Base-by-base conservation (phyloP, 2,797 vertebrate species). In the Salarias fasciatus region DNA sequence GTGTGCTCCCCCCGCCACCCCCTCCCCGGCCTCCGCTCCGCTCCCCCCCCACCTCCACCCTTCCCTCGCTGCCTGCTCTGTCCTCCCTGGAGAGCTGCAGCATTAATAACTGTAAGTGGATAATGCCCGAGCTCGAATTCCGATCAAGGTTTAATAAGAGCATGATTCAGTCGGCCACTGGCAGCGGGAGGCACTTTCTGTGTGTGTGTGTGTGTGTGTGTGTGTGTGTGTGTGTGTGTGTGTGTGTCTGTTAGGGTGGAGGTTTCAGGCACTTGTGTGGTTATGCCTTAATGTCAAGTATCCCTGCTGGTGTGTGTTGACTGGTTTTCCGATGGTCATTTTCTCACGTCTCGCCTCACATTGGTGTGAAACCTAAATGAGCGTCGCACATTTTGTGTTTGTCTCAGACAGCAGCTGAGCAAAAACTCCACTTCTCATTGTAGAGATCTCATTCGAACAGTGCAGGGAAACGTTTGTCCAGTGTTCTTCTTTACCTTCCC, bases 31-130 rank as follows among this genome's bases (percentile, higher is more conserved):
- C 14, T n/a, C 6, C 45, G 42, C 37, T 60, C 36, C 65, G 48
- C 38, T 64, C 18, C 18, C 24, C 18, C 18, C 18, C 36, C 65
- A 48, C 38, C 64, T 18, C 18, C 24, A 18, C 18, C 18, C 33
- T 9, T 6, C 50, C 38, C 68, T 62, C 29, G 13, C 69, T 74
- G 77, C 63, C 75, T 71, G 70, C 62, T 52, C 72, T 74, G 70
- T 74, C 80, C 84, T 89, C 87, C 83, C 83, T 42, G 49, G 89
- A 87, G 85, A 91, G 74, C 80, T 78, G 88, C 84, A 88, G 88
- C 93, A 94, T 94, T 94, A 94, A 94, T 92, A 93, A 92, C 91
- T 92, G 80, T 92, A 93, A 93, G 89, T 80, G 35, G 90, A 92
- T 93, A 93, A 93, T 94, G 91, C 89, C 89, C 74, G 48, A 77